Conservation (phyloP, 2,888 invertebrate species). For the Diadegma fenestrale region DNA sequence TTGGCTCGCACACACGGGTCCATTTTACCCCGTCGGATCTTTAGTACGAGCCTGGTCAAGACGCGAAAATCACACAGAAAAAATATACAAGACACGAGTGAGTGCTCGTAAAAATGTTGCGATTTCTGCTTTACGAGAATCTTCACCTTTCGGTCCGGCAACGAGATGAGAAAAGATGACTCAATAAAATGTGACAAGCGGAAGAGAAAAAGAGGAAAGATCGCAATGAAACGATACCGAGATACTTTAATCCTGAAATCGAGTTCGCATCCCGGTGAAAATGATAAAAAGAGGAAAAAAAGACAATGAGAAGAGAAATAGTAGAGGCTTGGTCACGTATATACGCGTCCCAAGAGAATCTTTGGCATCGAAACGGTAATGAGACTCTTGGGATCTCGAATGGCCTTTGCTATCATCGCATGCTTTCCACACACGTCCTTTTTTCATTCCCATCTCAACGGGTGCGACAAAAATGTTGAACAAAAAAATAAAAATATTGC, state of each 20-base stretch:
- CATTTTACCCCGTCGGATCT: neutral
- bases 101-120: constrained; percentile 53
- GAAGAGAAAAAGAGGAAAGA: neutral
- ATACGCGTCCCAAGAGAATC: constrained; percentile 61
- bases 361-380: constrained; percentile 50
- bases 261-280: constrained; percentile 5
- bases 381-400: constrained; percentile 44
- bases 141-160: constrained; percentile 5
- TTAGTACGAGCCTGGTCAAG: neutral
- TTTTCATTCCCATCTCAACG: constrained; percentile 13
- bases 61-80: neutral
- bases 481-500: neutral
- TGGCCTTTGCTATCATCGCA: constrained; percentile 24
- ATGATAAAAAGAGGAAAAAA: constrained; percentile 14
- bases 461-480: constrained; percentile 9
- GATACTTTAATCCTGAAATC: constrained; percentile 17
- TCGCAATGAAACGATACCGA: neutral
- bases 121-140: constrained; percentile 48
- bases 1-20: neutral
- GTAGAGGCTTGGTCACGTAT: constrained; percentile 41
- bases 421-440: constrained; percentile 10
- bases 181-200: neutral
- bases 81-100: neutral
- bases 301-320: constrained; percentile 25
- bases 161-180: constrained; percentile 3